Conservation (phyloP, 2,797 vertebrate species). For the Galagoides demidoff region DNA sequence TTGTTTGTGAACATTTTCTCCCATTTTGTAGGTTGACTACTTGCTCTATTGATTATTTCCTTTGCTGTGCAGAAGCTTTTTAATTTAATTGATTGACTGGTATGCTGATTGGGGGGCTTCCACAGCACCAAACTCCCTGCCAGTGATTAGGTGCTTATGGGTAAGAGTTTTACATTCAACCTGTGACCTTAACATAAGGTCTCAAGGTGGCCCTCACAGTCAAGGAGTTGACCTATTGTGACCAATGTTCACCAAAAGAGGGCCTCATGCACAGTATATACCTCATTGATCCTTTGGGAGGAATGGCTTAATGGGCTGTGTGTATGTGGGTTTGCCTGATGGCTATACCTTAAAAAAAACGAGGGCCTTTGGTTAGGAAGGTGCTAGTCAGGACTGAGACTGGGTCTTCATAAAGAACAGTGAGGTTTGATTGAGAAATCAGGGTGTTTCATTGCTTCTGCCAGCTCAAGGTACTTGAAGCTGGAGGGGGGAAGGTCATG, state of each 20-base stretch:
- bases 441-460: background rate
- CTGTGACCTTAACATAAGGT: background rate
- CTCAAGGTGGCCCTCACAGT: conserved; percentile 12
- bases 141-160: background rate
- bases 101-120: background rate
- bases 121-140: background rate
- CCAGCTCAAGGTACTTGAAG: background rate
- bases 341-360: background rate
- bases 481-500: background rate
- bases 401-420: background rate
- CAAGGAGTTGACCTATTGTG: background rate
- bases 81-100: background rate
- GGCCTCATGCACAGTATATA: background rate
- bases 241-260: background rate
- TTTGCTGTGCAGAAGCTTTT: background rate
- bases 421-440: background rate
- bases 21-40: background rate
- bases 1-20: background rate
- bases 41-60: background rate
- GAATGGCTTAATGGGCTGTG: background rate
- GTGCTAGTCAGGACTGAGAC: background rate
- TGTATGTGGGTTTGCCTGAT: background rate
- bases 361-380: background rate
- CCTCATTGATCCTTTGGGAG: no score
- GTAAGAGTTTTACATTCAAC: background rate